Percentiles rank a stretch among this genome's conserved stretches.
Conservation (phyloP, 1,140 invertebrate species). For the Gryllus bimaculatus region DNA sequence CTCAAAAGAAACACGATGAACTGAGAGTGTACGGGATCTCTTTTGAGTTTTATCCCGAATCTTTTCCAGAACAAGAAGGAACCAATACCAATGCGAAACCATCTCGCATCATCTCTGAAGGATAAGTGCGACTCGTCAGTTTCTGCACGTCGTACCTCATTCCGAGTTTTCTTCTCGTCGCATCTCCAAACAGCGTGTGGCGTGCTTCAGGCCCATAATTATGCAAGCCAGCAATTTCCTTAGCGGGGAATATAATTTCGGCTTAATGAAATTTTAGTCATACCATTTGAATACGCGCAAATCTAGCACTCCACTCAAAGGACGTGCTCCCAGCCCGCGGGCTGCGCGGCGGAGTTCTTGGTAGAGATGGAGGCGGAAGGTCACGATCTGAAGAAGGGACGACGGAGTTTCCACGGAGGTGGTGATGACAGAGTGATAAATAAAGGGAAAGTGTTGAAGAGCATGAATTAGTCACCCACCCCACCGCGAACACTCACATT, state of each 20-base stretch:
- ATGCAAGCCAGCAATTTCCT: background rate
- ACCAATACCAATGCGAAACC: no score
- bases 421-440: background rate
- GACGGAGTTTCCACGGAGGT: background rate
- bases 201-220: background rate
- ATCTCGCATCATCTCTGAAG: no score
- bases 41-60: no score
- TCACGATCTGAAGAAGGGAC: background rate
- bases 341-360: background rate
- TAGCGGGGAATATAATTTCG: background rate
- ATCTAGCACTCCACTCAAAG: background rate
- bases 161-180: background rate
- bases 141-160: background rate
- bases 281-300: slow-evolving; percentile 1
- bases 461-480: no score
- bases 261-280: background rate
- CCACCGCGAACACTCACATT: no score
- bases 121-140: background rate
- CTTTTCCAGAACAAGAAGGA: no score
- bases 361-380: background rate
- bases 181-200: background rate
- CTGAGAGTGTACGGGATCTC: no score
- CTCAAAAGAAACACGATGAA: no score
- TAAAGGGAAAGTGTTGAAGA: background rate
- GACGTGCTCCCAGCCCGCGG: background rate